Conservation (phyloP, 2,113 vertebrate genomes). For the Xiphias gladius region DNA sequence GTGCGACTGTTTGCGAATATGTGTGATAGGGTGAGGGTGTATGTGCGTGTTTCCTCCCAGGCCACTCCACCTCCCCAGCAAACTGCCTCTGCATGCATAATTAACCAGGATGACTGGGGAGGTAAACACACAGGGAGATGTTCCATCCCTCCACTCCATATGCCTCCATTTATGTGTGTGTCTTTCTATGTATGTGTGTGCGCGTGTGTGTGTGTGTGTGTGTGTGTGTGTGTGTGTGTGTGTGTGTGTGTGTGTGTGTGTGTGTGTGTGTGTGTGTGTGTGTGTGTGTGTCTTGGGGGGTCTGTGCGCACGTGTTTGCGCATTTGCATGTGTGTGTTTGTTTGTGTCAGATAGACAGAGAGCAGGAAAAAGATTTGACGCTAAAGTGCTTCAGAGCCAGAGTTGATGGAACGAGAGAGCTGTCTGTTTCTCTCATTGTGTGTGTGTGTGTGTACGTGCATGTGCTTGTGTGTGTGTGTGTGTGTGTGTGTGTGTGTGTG, state of each 20-base stretch:
- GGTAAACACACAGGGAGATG: slow-evolving; percentile 78
- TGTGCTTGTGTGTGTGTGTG: slow-evolving; percentile 19
- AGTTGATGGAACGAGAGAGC: slow-evolving; percentile 63
- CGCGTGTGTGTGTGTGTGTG: slow-evolving; percentile 25
- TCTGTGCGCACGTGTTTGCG: not conserved
- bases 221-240: slow-evolving; percentile 41
- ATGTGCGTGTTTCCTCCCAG: slow-evolving; percentile 61
- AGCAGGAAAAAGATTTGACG: slow-evolving; percentile 66
- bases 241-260: slow-evolving; percentile 50
- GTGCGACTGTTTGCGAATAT: slow-evolving; percentile 51
- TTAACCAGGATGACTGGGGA: slow-evolving; percentile 78
- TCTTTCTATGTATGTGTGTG: slow-evolving; percentile 13
- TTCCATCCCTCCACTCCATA: slow-evolving; percentile 60
- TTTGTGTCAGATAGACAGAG: slow-evolving; percentile 69
- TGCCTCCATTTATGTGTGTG: slow-evolving; percentile 42
- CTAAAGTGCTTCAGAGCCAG: slow-evolving; percentile 57
- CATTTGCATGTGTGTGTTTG: slow-evolving; percentile 49
- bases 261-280: slow-evolving; percentile 55
- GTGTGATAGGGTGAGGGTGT: slow-evolving; percentile 43
- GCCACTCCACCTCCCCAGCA: slow-evolving; percentile 70
- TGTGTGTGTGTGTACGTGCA: slow-evolving; percentile 16
- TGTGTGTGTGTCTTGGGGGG: slow-evolving; percentile 4
- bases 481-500: not conserved
- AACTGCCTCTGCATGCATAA: slow-evolving; percentile 83
- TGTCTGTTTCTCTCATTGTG: slow-evolving; percentile 34